Conservation (phyloP, 2,797 vertebrate species). For the Cirrhinus molitorella region DNA sequence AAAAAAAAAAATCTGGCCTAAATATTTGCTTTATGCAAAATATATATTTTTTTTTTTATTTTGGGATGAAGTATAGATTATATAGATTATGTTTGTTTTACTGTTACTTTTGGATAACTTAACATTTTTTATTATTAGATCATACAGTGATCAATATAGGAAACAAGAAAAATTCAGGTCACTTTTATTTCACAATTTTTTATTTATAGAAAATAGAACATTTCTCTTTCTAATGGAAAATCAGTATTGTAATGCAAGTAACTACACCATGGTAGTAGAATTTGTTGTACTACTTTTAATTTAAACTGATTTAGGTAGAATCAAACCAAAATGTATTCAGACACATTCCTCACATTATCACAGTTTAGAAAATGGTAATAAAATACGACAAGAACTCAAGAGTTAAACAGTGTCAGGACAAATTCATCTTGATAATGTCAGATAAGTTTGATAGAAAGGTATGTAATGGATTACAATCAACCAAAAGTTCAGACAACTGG, state of each 20-base stretch:
- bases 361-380: too few relatives aligned
- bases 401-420: too few relatives aligned
- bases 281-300: not conserved
- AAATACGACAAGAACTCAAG: too few relatives aligned
- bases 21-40: too few relatives aligned
- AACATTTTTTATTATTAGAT: slow-evolving; percentile 2
- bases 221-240: not conserved
- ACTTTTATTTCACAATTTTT: slow-evolving; percentile 1
- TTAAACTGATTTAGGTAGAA: not conserved
- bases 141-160: slow-evolving; percentile 17
- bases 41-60: too few relatives aligned
- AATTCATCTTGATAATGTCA: too few relatives aligned
- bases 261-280: not conserved
- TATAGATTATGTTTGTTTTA: not conserved
- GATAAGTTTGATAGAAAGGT: too few relatives aligned
- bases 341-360: too few relatives aligned
- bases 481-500: too few relatives aligned
- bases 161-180: slow-evolving; percentile 10
- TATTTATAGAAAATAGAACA: not conserved
- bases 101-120: slow-evolving; percentile 2
- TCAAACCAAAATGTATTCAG: too few relatives aligned
- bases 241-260: not conserved
- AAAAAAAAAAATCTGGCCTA: too few relatives aligned
- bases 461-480: too few relatives aligned
- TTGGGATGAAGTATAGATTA: not conserved